Evolutionary conservation across 30 jellyfish, hydroid and myxozoan genomes (phyloP), one percentile per base, ranked within the genome.

Genomic region (Mastigias papua): DNA sequence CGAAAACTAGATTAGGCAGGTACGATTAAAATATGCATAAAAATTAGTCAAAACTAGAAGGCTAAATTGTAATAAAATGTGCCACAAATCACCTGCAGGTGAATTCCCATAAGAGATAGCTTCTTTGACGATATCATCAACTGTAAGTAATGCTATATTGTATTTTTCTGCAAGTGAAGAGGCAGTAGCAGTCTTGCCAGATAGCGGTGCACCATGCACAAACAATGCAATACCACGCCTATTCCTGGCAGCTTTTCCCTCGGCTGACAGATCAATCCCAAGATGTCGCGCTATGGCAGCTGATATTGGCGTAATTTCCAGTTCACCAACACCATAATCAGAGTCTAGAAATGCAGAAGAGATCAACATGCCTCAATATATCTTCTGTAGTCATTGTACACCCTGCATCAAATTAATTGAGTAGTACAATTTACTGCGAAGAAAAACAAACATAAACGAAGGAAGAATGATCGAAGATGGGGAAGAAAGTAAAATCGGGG

Each of bases 121-220:
- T 26, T 96, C 97, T 46, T 77, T 73, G 6, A 96, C 84, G 54
- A 96, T 70, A 29, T 88, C 95, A 90, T 96, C 99, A 62, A 96
- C 91, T 25, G 34, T 54, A 21, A 96, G 80, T 64, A 81, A 29
- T 1, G 97, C 85, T 29, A 88, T 68, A 34, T 85, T 74, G 78
- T 80, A 96, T 70, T 71, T 73, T 21, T 73, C 86, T 54, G 99
- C 96, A 76, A 96, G 72, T 20, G 93, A 97, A 10, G 75, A 77
- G 13, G 98, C 97, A 8, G 99, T 96, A 26, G 99, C 99, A 28
- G 99, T 68, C 57, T 96, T 96, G 27, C 99, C 99, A 0, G 98
- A 86, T 17, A 96, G 73, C 25, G 99, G 99, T 17, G 99, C 97
- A 34, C 99, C 99, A 74, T 96, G 98, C 49, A 96, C 97, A 51